These are phyloP conservation scores for Cynaeus angustus DNA, from an alignment of 2,888 invertebrate genomes.

Conservation along the genomic window DNA sequence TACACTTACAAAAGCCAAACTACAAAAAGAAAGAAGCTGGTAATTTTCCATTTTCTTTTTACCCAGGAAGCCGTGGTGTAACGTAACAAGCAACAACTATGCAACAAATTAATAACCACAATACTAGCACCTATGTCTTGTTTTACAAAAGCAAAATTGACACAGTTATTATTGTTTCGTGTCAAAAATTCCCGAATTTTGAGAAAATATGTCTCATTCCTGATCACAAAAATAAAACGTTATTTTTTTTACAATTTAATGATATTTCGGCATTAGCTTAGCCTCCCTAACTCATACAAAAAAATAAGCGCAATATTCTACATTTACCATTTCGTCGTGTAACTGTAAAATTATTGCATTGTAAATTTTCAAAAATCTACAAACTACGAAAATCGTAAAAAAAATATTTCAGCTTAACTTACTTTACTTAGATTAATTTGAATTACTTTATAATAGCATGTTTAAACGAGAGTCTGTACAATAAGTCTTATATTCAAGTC, in stretches of 20 bases:
- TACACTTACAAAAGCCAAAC: conserved; percentile 66
- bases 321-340: conserved; percentile 25
- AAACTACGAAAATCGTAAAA: conserved; percentile 52
- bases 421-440: conserved; percentile 45
- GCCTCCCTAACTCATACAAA: conserved; percentile 42
- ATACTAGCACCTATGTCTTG: conserved; percentile 65
- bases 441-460: conserved; percentile 29
- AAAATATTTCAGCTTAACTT: conserved; percentile 52
- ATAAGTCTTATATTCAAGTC: conserved; percentile 35
- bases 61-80: conserved; percentile 43
- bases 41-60: conserved; percentile 26
- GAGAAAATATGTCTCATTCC: conserved; percentile 29
- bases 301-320: conserved; percentile 47
- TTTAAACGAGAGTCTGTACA: conserved; percentile 31
- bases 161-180: conserved; percentile 48
- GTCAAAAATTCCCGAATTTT: conserved; percentile 28
- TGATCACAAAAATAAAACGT: conserved; percentile 35
- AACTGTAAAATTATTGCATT: conserved; percentile 47
- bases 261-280: conserved; percentile 44
- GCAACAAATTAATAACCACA: conserved; percentile 64
- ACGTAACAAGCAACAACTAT: conserved; percentile 66
- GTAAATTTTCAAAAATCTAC: conserved; percentile 48
- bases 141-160: conserved; percentile 53
- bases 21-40: conserved; percentile 46
- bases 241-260: conserved; percentile 45